Conservation (phyloP, 2,797 vertebrate species). For the Adrianichthys oophorus region DNA sequence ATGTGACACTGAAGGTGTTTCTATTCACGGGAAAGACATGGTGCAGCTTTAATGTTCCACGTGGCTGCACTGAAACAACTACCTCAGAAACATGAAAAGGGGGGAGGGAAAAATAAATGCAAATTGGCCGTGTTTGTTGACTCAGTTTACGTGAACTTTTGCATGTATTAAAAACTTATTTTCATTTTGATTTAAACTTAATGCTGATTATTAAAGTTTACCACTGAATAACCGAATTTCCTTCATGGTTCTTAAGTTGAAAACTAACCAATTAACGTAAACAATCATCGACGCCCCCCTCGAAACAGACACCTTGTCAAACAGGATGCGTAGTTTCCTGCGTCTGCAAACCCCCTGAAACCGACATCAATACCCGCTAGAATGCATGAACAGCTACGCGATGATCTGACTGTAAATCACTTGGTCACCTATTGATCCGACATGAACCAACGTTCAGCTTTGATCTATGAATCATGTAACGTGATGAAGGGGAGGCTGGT, state of each 20-base stretch:
- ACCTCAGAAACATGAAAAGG: no score
- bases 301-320: slow-evolving; percentile 28
- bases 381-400: not conserved
- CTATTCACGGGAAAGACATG: not conserved
- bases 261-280: not conserved
- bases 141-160: no score
- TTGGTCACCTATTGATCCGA: slow-evolving; percentile 24
- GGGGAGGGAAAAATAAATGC: no score
- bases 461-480: slow-evolving; percentile 32
- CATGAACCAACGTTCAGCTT: slow-evolving; percentile 26
- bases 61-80: not conserved
- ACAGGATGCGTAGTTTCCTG: slow-evolving; percentile 42
- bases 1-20: not conserved
- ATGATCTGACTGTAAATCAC: slow-evolving; percentile 11
- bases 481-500: slow-evolving; percentile 6
- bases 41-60: no score
- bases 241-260: no score
- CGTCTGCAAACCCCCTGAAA: not conserved
- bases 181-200: no score
- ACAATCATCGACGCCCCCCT: not conserved
- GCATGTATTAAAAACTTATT: no score
- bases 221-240: no score
- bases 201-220: no score
- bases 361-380: slow-evolving; percentile 2
- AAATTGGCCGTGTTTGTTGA: no score